phyloP scores from a whole-genome alignment of 2,888 invertebrate species.

The Didymodactylos carnosus region DNA sequence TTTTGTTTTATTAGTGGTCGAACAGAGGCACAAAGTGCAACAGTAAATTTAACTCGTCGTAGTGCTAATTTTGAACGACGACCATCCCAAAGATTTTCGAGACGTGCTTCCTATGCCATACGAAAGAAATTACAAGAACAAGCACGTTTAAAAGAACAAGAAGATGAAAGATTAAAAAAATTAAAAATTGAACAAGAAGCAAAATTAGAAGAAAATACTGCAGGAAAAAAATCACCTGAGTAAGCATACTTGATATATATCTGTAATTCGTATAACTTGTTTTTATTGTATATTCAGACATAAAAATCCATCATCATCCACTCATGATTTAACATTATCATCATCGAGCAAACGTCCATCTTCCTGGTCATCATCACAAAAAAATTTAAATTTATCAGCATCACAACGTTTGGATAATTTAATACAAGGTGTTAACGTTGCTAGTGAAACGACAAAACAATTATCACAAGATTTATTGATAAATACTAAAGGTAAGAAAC shows the following conservation, averaged over 20 bases:
- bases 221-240: background rate
- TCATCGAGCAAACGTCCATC: background rate
- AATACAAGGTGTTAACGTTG: background rate
- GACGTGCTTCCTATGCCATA: slow-evolving; percentile 38
- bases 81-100: slow-evolving; percentile 83
- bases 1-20: slow-evolving; percentile 49
- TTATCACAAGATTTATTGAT: background rate
- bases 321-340: background rate
- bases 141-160: background rate
- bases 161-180: background rate
- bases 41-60: slow-evolving; percentile 50
- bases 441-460: too few relatives aligned
- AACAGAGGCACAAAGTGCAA: slow-evolving; percentile 90
- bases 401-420: background rate
- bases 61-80: slow-evolving; percentile 87
- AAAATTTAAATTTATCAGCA: background rate
- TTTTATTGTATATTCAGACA: background rate
- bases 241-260: background rate
- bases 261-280: background rate
- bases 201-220: background rate
- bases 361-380: background rate
- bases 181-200: background rate
- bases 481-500: background rate
- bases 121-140: slow-evolving; percentile 8
- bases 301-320: background rate